Evolutionary conservation across 2,113 vertebrate species (phyloP), one percentile per base, ranked within the genome.

Genomic region (Oncorhynchus tshawytscha): DNA sequence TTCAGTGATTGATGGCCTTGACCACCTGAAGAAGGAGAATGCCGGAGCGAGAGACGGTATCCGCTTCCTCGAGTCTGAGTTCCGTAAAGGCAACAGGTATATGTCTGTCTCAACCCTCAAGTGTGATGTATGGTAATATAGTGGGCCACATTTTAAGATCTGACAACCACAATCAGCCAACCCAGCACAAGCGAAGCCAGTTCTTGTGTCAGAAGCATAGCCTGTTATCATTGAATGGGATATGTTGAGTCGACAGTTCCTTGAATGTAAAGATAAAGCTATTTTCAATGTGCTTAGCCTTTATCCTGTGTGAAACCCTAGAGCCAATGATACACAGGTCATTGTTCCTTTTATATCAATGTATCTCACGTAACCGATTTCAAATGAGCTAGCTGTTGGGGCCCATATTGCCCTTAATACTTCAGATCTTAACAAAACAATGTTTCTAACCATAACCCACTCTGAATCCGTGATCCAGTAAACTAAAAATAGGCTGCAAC

Each of bases 61-160:
- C 85, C 95, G 97, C 0, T 99, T 98, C 62, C 89, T 99, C 81
- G 97, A 99, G 84, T 94, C 97, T 0, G 97, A 99, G 73, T 99
- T 99, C 82, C 96, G 97, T 54, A 99, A 98, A 89, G 97, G 97
- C 87, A 99, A 99, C 93, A 94, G 97, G 97, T 98, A 77, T 60
- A 92, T 75, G 11, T 66, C 62, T 48, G 18, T 64, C 29, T 12
- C 24, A 27, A 27, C 13, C 4, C 34, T 79, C 13, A 57, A 18
- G 15, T 57, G 20, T 57, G 16, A 20, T 4, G 13, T 57, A 13
- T 57, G 3, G 12, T 57, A 15, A 57, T 45, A 45, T 12, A 57
- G 54, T 18, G 16, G 54, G 9, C 9, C 39, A 12, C 39, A 45
- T 45, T 9, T 45, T 45, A 57, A 57, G 2, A 20, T 57, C 18